phyloP scores from a whole-genome alignment of 2,113 vertebrate genomes.

The Lepus europaeus region DNA sequence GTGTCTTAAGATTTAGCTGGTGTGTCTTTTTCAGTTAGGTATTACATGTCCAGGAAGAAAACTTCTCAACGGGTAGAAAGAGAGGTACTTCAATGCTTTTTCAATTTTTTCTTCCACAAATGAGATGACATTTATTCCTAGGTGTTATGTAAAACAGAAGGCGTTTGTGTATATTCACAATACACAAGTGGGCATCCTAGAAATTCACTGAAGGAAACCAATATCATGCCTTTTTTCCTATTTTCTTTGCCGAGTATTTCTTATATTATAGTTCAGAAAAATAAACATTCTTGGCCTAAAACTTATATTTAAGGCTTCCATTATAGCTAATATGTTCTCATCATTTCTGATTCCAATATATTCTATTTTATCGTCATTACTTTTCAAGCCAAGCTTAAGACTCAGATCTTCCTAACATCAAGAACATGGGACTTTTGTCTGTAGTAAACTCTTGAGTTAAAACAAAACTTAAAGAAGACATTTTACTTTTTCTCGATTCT shows the following conservation, averaged over 20 bases:
- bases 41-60: neutral
- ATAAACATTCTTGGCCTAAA: neutral
- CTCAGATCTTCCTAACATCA: neutral
- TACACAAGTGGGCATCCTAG: neutral
- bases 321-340: neutral
- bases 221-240: neutral
- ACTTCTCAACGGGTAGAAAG: neutral
- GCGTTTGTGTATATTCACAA: neutral
- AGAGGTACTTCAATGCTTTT: neutral
- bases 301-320: neutral
- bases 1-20: neutral
- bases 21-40: constrained; percentile 2
- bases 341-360: constrained; percentile 35
- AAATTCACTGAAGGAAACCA: constrained; percentile 38
- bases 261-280: neutral
- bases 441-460: neutral
- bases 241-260: neutral
- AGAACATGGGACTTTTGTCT: neutral
- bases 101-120: neutral
- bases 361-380: constrained; percentile 1
- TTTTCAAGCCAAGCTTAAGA: constrained; percentile 45
- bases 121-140: constrained; percentile 7
- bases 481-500: constrained; percentile 1
- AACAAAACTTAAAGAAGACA: too few species aligned
- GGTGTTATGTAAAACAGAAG: neutral